Evolutionary conservation across 2,113 vertebrate genomes (phyloP).

Genomic region (Phalacrocorax aristotelis): DNA sequence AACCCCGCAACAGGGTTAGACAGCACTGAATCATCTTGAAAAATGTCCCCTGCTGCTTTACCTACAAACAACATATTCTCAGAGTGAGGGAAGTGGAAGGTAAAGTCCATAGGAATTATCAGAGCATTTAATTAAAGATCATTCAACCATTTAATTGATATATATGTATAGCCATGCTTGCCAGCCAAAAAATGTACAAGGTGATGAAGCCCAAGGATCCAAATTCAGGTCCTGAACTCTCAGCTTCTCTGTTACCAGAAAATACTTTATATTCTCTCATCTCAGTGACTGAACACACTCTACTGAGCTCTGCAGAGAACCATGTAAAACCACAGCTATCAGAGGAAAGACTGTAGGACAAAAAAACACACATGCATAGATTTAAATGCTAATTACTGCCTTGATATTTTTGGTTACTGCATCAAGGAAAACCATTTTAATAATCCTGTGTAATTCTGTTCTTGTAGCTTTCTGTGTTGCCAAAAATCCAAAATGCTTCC

Average conservation of each 20-base stretch:
- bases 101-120: background rate
- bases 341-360: background rate
- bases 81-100: background rate
- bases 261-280: background rate
- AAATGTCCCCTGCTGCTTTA: conserved; percentile 94
- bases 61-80: conserved; percentile 71
- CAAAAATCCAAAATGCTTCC: background rate
- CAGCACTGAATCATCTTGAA: conserved; percentile 87
- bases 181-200: background rate
- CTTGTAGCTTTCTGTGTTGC: background rate
- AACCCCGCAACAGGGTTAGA: conserved; percentile 91
- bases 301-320: background rate
- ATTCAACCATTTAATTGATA: background rate
- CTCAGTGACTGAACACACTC: background rate
- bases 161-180: background rate
- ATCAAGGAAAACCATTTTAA: background rate
- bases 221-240: background rate
- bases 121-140: background rate
- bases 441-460: background rate
- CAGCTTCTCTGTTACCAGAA: background rate
- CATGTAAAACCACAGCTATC: background rate
- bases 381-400: background rate
- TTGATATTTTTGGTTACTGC: background rate
- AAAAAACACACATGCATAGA: background rate
- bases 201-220: background rate